Evolutionary conservation across 1,140 invertebrate species (phyloP).

Genomic region (Drosophila serrata): DNA sequence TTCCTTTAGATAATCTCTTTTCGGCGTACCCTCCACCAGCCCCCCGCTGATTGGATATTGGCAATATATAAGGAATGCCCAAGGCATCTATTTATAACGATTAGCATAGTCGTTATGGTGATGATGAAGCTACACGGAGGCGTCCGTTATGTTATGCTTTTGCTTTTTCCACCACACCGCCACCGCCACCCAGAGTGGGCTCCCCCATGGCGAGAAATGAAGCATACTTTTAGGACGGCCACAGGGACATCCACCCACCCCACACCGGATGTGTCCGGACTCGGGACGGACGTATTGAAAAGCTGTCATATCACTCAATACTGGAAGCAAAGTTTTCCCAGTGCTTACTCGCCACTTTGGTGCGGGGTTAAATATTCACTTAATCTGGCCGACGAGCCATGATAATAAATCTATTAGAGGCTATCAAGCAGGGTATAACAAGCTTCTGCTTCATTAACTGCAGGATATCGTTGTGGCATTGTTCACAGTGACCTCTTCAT

Average conservation of each 20-base stretch:
- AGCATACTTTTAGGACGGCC: slow-evolving; percentile 37
- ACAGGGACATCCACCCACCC: background rate
- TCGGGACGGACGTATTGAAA: slow-evolving; percentile 15
- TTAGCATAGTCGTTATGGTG: slow-evolving; percentile 49
- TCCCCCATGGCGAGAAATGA: slow-evolving; percentile 1
- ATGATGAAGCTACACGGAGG: slow-evolving; percentile 31
- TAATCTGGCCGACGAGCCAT: background rate
- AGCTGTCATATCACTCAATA: slow-evolving; percentile 17
- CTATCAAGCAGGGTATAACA: slow-evolving; percentile 1
- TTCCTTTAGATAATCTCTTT: background rate
- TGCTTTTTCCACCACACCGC: slow-evolving; percentile 2
- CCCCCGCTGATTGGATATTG: slow-evolving; percentile 22
- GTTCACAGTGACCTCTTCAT: slow-evolving; percentile 10
- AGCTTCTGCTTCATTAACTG: slow-evolving; percentile 1
- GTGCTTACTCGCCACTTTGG: background rate
- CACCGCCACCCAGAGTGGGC: background rate
- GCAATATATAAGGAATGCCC: slow-evolving; percentile 45
- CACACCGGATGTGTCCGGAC: background rate
- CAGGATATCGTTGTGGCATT: background rate
- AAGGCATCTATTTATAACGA: slow-evolving; percentile 52
- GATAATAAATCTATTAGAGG: background rate
- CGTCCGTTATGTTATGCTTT: slow-evolving; percentile 19
- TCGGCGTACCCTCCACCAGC: background rate
- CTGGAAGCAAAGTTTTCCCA: slow-evolving; percentile 1
- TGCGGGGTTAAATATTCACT: background rate